phyloP scores from a whole-genome alignment of 2,888 invertebrate species.

The Catocala sponsa region DNA sequence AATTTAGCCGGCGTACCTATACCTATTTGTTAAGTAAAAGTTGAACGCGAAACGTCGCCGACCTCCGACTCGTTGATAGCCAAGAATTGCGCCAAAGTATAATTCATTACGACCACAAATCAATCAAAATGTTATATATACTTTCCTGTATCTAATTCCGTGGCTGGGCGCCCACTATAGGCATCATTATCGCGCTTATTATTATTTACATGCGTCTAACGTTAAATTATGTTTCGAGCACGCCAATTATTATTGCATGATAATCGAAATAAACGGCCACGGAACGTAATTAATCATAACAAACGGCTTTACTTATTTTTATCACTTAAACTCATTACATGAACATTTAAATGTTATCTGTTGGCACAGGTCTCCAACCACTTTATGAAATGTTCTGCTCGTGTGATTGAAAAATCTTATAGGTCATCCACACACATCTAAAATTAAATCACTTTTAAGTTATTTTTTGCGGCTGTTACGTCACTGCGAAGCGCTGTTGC shows the following conservation, averaged over 20 bases:
- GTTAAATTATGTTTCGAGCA: slow-evolving; percentile 37
- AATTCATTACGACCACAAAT: slow-evolving; percentile 39
- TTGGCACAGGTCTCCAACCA: slow-evolving; percentile 23
- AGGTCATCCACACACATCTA: slow-evolving; percentile 41
- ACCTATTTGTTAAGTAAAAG: slow-evolving; percentile 57
- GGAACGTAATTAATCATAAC: slow-evolving; percentile 27
- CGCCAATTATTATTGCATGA: slow-evolving; percentile 32
- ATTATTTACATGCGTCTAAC: slow-evolving; percentile 35
- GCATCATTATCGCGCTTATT: slow-evolving; percentile 38
- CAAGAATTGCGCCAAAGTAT: slow-evolving; percentile 37
- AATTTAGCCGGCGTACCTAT: slow-evolving; percentile 56
- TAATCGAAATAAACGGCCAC: slow-evolving; percentile 42
- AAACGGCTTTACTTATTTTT: slow-evolving; percentile 15
- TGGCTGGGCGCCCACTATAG: slow-evolving; percentile 18
- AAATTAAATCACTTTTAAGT: slow-evolving; percentile 48
- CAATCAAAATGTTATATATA: slow-evolving; percentile 38
- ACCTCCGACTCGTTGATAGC: slow-evolving; percentile 39
- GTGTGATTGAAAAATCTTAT: slow-evolving; percentile 31
- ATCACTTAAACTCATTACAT: slow-evolving; percentile 13
- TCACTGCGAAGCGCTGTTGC: slow-evolving; percentile 40
- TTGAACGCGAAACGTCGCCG: slow-evolving; percentile 32
- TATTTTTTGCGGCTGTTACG: slow-evolving; percentile 48
- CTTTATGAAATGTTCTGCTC: slow-evolving; percentile 37
- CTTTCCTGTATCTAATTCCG: slow-evolving; percentile 45
- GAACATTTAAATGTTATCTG: slow-evolving; percentile 19